Evolutionary conservation across 2,888 invertebrate genomes (phyloP), one percentile per base, ranked within the genome.

Genomic region (Laspeyria flexula): DNA sequence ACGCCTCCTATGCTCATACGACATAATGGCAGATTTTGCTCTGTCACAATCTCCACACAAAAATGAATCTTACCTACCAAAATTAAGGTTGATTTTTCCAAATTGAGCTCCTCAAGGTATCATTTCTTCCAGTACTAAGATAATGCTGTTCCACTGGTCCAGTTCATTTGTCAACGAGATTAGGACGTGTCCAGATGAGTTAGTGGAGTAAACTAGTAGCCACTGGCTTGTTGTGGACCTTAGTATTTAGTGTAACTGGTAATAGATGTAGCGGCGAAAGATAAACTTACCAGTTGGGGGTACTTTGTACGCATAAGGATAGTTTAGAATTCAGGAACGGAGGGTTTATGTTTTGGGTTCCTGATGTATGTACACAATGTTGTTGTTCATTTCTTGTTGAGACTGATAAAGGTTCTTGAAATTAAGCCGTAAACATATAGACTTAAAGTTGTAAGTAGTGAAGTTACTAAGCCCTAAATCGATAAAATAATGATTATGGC

Each of bases 91-190:
- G 31, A 0, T 52, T 63, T 44, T 57, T 13, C 29, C 16, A 45
- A 27, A 10, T 11, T 4, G 15, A 5, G 11, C 4, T 13, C 42
- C 11, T 38, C 41, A 55, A 61, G 59, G 61, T 70, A 54, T 63
- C 43, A 53, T 52, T 61, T 60, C 60, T 61, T 55, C 55, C 55
- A 59, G 52, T 61, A 60, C 60, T 65, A 57, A 70, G 73, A 73
- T 73, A 73, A 73, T 73, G 55, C 65, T 66, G 61, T 63, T 63
- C 63, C 59, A 55, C 52, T 67, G 60, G 75, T 73, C 66, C 65
- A 70, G 65, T 74, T 70, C 73, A 74, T 74, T 74, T 74, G 73
- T 74, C 74, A 74, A 60, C 60, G 60, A 73, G 75, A 73, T 74
- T 71, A 69, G 64, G 60, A 61, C 64, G 59, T 65, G 68, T 64